A percentile compares a stretch with the other conserved stretches of the same genome.
Conservation (phyloP, 1,140 invertebrate genomes). For the Tigriopus japonicus region DNA sequence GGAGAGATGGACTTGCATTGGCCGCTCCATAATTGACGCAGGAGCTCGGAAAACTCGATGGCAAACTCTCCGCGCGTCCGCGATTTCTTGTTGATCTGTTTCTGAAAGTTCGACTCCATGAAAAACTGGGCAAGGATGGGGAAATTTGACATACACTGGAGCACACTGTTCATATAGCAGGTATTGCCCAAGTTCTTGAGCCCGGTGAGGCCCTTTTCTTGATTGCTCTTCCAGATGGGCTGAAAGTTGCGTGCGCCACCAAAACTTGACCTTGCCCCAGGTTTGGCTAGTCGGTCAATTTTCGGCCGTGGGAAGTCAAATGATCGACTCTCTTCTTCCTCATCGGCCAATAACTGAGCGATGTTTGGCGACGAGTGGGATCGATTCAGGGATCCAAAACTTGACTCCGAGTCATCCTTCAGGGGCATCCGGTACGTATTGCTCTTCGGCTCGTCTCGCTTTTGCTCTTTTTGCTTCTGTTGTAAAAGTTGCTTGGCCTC, state of each 20-base stretch:
- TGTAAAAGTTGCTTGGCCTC: background rate
- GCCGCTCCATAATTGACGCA: slow-evolving; percentile 50
- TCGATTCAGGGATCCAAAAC: background rate
- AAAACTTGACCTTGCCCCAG: background rate
- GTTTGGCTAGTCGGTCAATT: slow-evolving; percentile 1
- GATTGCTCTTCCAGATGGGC: background rate
- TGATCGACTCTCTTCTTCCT: background rate
- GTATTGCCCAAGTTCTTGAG: slow-evolving; percentile 37
- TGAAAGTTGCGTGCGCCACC: background rate
- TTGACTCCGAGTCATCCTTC: background rate
- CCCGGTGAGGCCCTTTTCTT: slow-evolving; percentile 4
- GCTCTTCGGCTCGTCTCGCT: background rate
- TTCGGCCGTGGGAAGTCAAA: background rate
- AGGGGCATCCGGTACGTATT: background rate
- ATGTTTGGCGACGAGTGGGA: slow-evolving; percentile 12
- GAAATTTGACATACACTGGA: slow-evolving; percentile 52
- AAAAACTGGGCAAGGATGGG: slow-evolving; percentile 52
- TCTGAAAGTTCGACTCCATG: slow-evolving; percentile 25
- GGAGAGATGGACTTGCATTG: slow-evolving; percentile 50
- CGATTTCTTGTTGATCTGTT: slow-evolving; percentile 4
- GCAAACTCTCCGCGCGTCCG: slow-evolving; percentile 28
- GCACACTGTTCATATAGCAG: slow-evolving; percentile 41
- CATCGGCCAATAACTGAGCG: slow-evolving; percentile 1
- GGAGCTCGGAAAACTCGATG: slow-evolving; percentile 50
- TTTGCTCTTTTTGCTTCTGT: too few species aligned